Base-by-base conservation (phyloP, 30 jellyfish, hydroid and myxozoan genomes). In the Chironex yamaguchii region DNA sequence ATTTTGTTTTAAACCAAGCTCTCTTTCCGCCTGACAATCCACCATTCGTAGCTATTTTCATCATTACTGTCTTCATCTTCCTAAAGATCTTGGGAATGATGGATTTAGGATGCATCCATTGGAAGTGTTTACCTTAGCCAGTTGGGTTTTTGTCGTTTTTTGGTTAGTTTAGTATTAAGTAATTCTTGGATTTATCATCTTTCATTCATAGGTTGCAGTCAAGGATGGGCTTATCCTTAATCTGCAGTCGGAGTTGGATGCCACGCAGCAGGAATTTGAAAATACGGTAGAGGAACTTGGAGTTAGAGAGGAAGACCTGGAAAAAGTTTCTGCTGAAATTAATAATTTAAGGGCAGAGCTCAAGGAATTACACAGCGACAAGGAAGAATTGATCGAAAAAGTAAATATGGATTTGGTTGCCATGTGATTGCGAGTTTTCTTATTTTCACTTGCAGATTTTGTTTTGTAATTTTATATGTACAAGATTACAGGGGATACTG, bases 201-300 rank as follows among this genome's bases (percentile, higher is more conserved):
- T 22, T 63, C 64, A 67, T 29, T 36, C 13, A 36, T 33, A 95
- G 99, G 96, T 91, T 36, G 97, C 97, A 4, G 70, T 52, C 52
- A 95, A 95, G 58, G 99, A 95, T 29, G 84, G 85, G 58, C 23
- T 79, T 3, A 86, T 95, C n/a, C 54, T 95, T 63, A 89, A 85
- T 62, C 88, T 95, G 58, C 97, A 95, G 64, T 82, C 99, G 0
- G 99, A 95, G 34, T 63, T 95, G 33, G 97, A 95, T 36, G 96
- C 97, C 2, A 90, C 97, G n/a, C 99, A 95, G 82, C 99, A 95
- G 51, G 99, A 95, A 64, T 95, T 95, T 52, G 99, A 95, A 52
- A 86, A 70, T 36, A 92, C 96, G 33, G 86, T 95, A 63, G 99
- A 95, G 83, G 99, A 95, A 72, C 90, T 95, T 13, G 97, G 90